phyloP scores from a whole-genome alignment of 1,140 invertebrate species.

The Hetaerina americana region DNA sequence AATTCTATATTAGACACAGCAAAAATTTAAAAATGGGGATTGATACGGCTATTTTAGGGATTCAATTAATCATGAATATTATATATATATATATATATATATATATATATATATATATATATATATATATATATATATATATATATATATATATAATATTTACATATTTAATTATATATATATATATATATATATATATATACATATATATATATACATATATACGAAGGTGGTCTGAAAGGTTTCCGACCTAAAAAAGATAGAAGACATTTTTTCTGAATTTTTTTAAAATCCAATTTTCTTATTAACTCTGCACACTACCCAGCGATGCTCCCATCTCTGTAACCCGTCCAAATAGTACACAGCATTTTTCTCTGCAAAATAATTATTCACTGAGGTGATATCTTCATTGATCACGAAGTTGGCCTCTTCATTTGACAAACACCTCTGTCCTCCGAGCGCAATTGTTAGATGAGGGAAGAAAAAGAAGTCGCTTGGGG shows the following conservation, averaged over 20 bases:
- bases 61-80: too few species aligned
- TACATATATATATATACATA: background rate
- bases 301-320: slow-evolving; percentile 1
- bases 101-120: too few species aligned
- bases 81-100: too few species aligned
- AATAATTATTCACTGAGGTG: background rate
- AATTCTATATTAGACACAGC: too few species aligned
- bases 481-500: slow-evolving; percentile 28
- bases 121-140: too few species aligned
- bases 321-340: background rate
- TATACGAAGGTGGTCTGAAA: background rate
- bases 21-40: too few species aligned
- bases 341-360: background rate
- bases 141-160: too few species aligned
- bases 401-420: too few species aligned
- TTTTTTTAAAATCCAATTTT: slow-evolving; percentile 3
- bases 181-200: too few species aligned
- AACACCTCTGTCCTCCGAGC: background rate
- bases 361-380: slow-evolving; percentile 5
- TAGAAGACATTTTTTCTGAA: background rate
- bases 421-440: background rate
- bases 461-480: slow-evolving; percentile 16
- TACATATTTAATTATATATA: too few species aligned
- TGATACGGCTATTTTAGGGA: too few species aligned
- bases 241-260: background rate